A percentile compares a stretch with the other conserved stretches of the same genome.
phyloP scores from a whole-genome alignment of 2,888 invertebrate genomes.

The Himalopsyche japonica region DNA sequence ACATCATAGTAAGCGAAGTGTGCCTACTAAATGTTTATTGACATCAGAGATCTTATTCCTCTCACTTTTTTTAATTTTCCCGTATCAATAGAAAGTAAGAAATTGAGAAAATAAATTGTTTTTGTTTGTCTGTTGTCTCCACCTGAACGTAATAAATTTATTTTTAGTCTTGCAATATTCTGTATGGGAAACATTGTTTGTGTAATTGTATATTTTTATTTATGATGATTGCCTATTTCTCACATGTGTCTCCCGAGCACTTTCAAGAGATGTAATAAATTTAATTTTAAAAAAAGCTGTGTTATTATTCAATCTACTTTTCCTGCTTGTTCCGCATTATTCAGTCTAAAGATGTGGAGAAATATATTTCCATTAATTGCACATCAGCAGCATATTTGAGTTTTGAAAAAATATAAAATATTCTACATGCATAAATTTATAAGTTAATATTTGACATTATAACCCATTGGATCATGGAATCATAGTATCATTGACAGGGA shows the following conservation, averaged over 20 bases:
- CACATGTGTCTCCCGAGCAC: slow-evolving; percentile 28
- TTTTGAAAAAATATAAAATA: too few species aligned
- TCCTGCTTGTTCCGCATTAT: neutral
- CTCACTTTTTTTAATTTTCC: neutral
- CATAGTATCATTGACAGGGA: too few species aligned
- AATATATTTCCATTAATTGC: too few species aligned
- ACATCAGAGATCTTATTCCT: slow-evolving; percentile 8
- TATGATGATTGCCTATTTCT: slow-evolving; percentile 20
- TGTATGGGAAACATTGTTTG: slow-evolving; percentile 1
- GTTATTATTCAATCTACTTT: neutral
- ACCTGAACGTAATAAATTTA: neutral
- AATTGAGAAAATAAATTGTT: neutral
- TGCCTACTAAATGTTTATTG: slow-evolving; percentile 26
- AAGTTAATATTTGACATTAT: too few species aligned
- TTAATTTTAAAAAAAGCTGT: slow-evolving; percentile 11
- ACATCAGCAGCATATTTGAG: too few species aligned
- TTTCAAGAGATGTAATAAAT: slow-evolving; percentile 15
- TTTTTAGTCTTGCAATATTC: neutral
- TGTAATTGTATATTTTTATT: slow-evolving; percentile 23
- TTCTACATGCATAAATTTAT: too few species aligned
- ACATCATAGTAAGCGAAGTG: slow-evolving; percentile 20
- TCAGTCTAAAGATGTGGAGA: too few species aligned
- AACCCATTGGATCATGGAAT: too few species aligned
- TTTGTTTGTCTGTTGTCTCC: neutral
- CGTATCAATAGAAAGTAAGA: neutral